Percentiles rank a stretch among this genome's conserved stretches.
phyloP scores from a whole-genome alignment of 2,888 invertebrate species.

The Andricus curvator region DNA sequence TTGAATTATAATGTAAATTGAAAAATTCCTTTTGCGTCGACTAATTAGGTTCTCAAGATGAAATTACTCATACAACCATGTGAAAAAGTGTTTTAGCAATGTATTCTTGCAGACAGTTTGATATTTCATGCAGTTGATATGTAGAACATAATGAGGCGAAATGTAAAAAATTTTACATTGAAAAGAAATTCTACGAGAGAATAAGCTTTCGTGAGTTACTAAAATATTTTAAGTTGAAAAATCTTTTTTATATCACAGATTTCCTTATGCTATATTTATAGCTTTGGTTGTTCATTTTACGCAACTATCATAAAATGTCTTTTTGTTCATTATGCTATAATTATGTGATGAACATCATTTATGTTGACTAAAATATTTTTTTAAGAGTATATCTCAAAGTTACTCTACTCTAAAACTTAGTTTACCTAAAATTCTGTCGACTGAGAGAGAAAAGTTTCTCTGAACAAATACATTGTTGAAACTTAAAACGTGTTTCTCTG shows the following conservation, averaged over 20 bases:
- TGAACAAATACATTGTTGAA: constrained; percentile 14
- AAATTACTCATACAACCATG: background rate
- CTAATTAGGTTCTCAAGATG: background rate
- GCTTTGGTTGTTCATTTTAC: background rate
- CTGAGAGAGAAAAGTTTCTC: constrained; percentile 14
- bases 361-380: background rate
- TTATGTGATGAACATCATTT: background rate
- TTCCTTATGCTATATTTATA: background rate
- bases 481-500: constrained; percentile 1
- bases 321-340: too few relatives aligned
- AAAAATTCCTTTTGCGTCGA: too few relatives aligned
- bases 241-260: too few relatives aligned
- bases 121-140: background rate
- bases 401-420: background rate
- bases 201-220: background rate
- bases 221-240: too few relatives aligned
- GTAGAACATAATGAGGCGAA: background rate
- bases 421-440: constrained; percentile 4
- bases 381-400: background rate
- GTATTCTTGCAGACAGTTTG: background rate
- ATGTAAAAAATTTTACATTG: constrained; percentile 4
- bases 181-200: background rate
- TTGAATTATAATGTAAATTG: too few relatives aligned
- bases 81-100: background rate
- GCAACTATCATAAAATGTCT: too few relatives aligned